Evolutionary conservation across 2,797 vertebrate genomes (phyloP).

Genomic region (Tarsius wallacei): DNA sequence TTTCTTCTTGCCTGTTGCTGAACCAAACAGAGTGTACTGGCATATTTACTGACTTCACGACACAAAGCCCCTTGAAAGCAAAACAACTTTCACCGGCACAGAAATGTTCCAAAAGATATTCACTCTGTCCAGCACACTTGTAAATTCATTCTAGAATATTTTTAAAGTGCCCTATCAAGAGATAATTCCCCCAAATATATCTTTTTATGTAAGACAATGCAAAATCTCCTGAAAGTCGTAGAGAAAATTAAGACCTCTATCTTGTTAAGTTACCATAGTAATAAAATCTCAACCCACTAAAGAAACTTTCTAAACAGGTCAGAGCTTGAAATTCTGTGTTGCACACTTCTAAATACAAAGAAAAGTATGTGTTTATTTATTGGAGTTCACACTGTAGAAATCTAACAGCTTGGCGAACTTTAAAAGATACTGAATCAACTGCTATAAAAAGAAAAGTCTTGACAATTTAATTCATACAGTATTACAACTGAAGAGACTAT

Average conservation of each 20-base stretch:
- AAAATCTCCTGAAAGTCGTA: conserved; percentile 52
- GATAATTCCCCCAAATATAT: not conserved
- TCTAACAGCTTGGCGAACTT: conserved; percentile 60
- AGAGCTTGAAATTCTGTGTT: conserved; percentile 71
- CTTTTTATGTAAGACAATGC: conserved; percentile 39
- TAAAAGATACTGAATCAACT: conserved; percentile 71
- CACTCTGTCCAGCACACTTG: not conserved
- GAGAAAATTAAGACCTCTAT: conserved; percentile 59
- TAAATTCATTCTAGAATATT: conserved; percentile 7
- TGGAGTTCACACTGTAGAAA: conserved; percentile 71
- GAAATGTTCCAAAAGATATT: conserved; percentile 42
- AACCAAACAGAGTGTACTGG: not conserved
- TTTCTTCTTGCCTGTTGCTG: not conserved
- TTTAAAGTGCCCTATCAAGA: not conserved
- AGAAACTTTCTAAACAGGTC: conserved; percentile 74
- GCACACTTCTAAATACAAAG: conserved; percentile 75
- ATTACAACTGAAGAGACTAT: conserved; percentile 50
- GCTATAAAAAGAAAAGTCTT: conserved; percentile 73
- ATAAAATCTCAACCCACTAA: conserved; percentile 66
- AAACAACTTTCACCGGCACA: not conserved
- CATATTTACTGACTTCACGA: not conserved
- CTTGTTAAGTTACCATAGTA: conserved; percentile 67
- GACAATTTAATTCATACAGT: conserved; percentile 75
- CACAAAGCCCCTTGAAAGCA: not conserved
- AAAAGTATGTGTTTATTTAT: conserved; percentile 68